These are phyloP conservation scores for Apeira syringaria DNA, from an alignment of 2,888 invertebrate genomes.

Conservation along the genomic window DNA sequence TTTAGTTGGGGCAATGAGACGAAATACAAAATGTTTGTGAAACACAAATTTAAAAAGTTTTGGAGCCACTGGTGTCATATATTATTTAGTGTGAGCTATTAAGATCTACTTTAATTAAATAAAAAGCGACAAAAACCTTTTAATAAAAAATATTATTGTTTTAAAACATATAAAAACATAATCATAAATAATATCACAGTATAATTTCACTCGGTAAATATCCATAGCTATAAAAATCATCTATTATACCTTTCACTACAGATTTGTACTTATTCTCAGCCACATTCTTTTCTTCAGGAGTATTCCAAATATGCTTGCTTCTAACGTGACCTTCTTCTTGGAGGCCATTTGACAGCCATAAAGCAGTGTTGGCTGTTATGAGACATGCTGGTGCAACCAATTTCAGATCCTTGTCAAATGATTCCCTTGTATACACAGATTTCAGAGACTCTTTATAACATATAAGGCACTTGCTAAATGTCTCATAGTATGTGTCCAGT, in stretches of 20 bases:
- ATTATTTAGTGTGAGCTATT: too few relatives aligned
- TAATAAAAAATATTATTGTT: too few relatives aligned
- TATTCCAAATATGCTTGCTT: slow-evolving; percentile 53
- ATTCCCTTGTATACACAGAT: slow-evolving; percentile 46
- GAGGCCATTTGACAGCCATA: slow-evolving; percentile 66
- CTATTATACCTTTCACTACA: slow-evolving; percentile 55
- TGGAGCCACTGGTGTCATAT: too few relatives aligned
- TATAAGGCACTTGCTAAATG: slow-evolving; percentile 44
- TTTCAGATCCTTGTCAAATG: slow-evolving; percentile 58
- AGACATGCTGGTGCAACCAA: slow-evolving; percentile 61
- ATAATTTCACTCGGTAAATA: slow-evolving; percentile 37
- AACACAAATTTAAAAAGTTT: too few relatives aligned
- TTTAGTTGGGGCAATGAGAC: too few relatives aligned
- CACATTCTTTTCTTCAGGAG: slow-evolving; percentile 45
- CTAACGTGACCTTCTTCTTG: slow-evolving; percentile 71
- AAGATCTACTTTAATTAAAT: too few relatives aligned
- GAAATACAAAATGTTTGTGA: too few relatives aligned
- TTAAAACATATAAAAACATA: too few relatives aligned
- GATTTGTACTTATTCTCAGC: slow-evolving; percentile 53
- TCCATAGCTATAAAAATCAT: slow-evolving; percentile 57
- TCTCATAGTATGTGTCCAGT: slow-evolving; percentile 55
- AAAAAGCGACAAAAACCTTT: too few relatives aligned
- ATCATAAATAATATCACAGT: too few relatives aligned
- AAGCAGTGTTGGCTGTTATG: slow-evolving; percentile 66
- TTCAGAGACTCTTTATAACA: slow-evolving; percentile 37